These are phyloP conservation scores for Amaurobius ferox DNA, from an alignment of 2,888 invertebrate genomes.

Conservation along the genomic window DNA sequence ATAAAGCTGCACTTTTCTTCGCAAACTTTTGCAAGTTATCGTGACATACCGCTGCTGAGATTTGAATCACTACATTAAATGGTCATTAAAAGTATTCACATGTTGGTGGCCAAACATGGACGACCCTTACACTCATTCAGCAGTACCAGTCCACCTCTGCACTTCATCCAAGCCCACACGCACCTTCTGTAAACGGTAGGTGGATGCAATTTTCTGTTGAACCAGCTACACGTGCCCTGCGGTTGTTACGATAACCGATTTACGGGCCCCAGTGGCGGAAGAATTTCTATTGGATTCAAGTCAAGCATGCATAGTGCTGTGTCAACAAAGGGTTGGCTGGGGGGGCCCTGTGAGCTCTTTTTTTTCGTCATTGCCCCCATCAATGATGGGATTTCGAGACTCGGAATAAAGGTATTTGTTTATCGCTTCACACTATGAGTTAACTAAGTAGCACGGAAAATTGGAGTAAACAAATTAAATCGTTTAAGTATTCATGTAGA, in stretches of 20 bases:
- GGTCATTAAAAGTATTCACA: too few species aligned
- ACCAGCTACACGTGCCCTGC: constrained; percentile 33
- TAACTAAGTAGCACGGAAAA: constrained; percentile 23
- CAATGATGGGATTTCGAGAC: background rate
- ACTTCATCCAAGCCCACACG: constrained; percentile 6
- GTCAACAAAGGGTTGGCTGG: constrained; percentile 62
- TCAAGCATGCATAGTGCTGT: constrained; percentile 58
- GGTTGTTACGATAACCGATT: constrained; percentile 70
- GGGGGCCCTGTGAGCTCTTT: background rate
- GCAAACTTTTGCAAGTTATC: too few species aligned
- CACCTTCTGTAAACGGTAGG: constrained; percentile 60
- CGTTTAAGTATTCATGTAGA: too few species aligned
- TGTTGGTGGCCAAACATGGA: constrained; percentile 31
- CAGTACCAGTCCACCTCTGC: background rate
- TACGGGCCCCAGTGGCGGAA: constrained; percentile 53
- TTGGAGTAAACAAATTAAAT: background rate
- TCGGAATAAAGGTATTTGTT: constrained; percentile 33
- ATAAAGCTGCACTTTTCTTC: too few species aligned
- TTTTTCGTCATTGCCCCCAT: constrained; percentile 16
- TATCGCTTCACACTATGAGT: constrained; percentile 32
- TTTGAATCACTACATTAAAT: too few species aligned
- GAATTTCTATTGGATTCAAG: constrained; percentile 62
- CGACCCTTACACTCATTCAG: background rate
- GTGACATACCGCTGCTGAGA: too few species aligned
- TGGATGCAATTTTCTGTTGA: constrained; percentile 61